Conservation (phyloP, 1,140 invertebrate genomes). For the Zaprionus ghesquierei region DNA sequence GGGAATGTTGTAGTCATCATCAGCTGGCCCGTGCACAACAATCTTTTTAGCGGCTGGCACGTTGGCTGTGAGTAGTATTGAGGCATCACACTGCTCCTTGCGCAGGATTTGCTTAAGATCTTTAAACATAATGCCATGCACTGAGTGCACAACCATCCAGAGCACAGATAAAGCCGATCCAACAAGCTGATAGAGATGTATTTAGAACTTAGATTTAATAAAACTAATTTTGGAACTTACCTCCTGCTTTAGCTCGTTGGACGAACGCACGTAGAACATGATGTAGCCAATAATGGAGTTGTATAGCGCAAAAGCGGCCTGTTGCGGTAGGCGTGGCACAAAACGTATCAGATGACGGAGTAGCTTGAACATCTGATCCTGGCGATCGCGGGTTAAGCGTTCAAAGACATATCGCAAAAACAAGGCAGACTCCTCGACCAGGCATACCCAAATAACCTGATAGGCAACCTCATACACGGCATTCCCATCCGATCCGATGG, state of each 20-base stretch:
- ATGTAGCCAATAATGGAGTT: slow-evolving; percentile 99
- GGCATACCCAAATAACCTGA: slow-evolving; percentile 97
- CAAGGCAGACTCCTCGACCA: slow-evolving; percentile 98
- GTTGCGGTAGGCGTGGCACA: slow-evolving; percentile 96
- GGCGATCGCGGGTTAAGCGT: slow-evolving; percentile 96
- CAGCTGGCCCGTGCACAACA: slow-evolving; percentile 93
- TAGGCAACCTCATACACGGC: slow-evolving; percentile 95
- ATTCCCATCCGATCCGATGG: slow-evolving; percentile 96
- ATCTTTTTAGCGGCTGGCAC: slow-evolving; percentile 99
- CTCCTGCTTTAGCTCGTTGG: slow-evolving; percentile 96
- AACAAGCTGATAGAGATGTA: slow-evolving; percentile 85
- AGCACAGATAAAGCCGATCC: slow-evolving; percentile 96
- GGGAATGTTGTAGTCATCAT: slow-evolving; percentile 95
- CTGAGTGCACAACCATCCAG: slow-evolving; percentile 98
- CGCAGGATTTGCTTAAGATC: slow-evolving; percentile 99
- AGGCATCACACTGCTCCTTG: slow-evolving; percentile 99
- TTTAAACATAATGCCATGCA: slow-evolving; percentile 99
- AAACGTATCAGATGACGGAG: slow-evolving; percentile 96
- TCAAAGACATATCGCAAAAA: slow-evolving; percentile 98
- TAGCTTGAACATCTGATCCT: slow-evolving; percentile 97
- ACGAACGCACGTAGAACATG: slow-evolving; percentile 98
- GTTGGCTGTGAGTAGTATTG: slow-evolving; percentile 98
- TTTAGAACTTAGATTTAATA: not conserved
- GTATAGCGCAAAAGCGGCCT: slow-evolving; percentile 98
- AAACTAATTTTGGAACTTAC: slow-evolving; percentile 29